A percentile compares a stretch with the other conserved stretches of the same genome.
phyloP scores from a whole-genome alignment of 1,140 invertebrate species.

The Diorhabda elongata region DNA sequence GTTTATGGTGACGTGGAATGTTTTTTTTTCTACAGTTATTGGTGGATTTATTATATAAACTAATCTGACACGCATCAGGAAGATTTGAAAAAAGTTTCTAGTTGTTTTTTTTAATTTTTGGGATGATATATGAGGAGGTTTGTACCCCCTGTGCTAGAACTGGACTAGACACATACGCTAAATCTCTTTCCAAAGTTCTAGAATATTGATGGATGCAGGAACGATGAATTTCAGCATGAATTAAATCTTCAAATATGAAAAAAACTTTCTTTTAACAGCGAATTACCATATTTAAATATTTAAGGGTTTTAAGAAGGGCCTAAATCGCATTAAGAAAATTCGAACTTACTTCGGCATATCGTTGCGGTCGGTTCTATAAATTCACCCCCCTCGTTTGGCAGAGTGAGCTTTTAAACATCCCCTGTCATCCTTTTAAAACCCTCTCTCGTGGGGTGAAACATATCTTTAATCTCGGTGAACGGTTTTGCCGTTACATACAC shows the following conservation, averaged over 20 bases:
- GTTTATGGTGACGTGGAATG: slow-evolving; percentile 1
- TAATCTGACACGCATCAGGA: slow-evolving; percentile 10
- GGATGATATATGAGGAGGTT: too few relatives aligned
- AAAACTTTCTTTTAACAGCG: slow-evolving; percentile 1
- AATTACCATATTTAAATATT: slow-evolving; percentile 18
- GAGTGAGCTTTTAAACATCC: slow-evolving; percentile 20
- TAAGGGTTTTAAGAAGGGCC: slow-evolving; percentile 8
- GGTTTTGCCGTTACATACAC: slow-evolving; percentile 5
- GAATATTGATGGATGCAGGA: too few relatives aligned
- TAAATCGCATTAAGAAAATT: slow-evolving; percentile 29
- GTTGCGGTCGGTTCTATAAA: slow-evolving; percentile 12
- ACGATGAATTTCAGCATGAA: too few relatives aligned
- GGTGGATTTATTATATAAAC: slow-evolving; percentile 11
- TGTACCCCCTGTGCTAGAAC: too few relatives aligned
- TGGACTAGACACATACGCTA: too few relatives aligned
- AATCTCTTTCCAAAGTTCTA: too few relatives aligned
- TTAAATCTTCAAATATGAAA: too few relatives aligned
- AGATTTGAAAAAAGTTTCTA: slow-evolving; percentile 3
- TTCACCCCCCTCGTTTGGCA: slow-evolving; percentile 10
- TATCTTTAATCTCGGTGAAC: slow-evolving; percentile 26
- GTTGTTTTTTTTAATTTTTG: too few relatives aligned
- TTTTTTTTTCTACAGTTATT: slow-evolving; percentile 4
- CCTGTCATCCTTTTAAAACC: slow-evolving; percentile 22
- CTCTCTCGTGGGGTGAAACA: slow-evolving; percentile 24
- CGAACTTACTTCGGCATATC: slow-evolving; percentile 6